Base-by-base conservation (phyloP, 2,888 invertebrate genomes). In the Agrotis segetum region DNA sequence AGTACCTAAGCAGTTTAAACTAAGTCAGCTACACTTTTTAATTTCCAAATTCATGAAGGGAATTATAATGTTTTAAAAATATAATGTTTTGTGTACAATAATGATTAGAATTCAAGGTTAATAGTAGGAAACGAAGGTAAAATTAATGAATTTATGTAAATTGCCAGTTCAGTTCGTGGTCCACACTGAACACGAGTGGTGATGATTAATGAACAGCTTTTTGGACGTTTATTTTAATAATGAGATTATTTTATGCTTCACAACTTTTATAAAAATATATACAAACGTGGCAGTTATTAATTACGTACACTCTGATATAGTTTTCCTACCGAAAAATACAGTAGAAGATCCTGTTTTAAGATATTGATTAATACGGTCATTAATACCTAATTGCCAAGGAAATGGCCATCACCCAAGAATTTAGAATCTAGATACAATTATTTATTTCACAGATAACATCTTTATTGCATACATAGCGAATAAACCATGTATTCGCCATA, bases 91-190 rank as follows among this genome's bases (percentile, higher is more conserved):
- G 67, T 70, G 66, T 74, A 74, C 52, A 59, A 50, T 61, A 73
- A 69, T 71, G 67, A 82, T 82, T 74, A 77, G 63, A 82, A 80
- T 84, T 84, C 82, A 84, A 85, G 87, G 84, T 77, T 87, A 82
- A 84, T 86, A 81, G 83, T 79, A 70, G 79, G 77, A 85, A 84
- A 85, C 83, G 73, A 85, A 87, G 78, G 79, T 74, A 84, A 87
- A 88, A 89, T 89, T 93, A 92, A 92, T 91, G 90, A 89, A 93
- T 92, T 92, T 94, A 94, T 94, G 94, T 90, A 92, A 95, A 94
- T 94, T 85, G 84, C 87, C 74, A 81, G 88, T 89, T 90, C 83
- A 86, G 86, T 86, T 74, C 74, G 73, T 73, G 88, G 87, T 83
- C 81, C 84, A 61, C 62, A 83, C 85, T 83, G 84, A 85, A 89